Conservation (phyloP, 2,888 invertebrate species). For the Erpobdella octoculata region DNA sequence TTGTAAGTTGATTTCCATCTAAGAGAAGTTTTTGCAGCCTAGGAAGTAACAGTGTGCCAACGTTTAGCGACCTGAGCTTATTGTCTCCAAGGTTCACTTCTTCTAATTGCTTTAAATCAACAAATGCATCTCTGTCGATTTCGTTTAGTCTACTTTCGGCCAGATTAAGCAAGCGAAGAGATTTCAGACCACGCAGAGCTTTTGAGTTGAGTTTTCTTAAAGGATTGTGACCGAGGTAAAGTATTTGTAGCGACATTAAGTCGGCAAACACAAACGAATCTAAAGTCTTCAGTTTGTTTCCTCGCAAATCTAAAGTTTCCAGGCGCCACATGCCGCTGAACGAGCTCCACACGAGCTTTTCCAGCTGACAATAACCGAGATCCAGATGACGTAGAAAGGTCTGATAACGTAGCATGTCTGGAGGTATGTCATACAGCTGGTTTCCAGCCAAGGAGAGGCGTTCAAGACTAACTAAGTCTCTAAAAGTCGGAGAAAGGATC, state of each 20-base stretch:
- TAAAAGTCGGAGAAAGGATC: constrained; percentile 30
- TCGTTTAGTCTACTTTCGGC: constrained; percentile 34
- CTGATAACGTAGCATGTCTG: constrained; percentile 35
- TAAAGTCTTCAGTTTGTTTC: constrained; percentile 35
- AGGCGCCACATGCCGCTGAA: constrained; percentile 38
- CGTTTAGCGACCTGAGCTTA: constrained; percentile 26
- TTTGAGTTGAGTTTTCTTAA: constrained; percentile 32
- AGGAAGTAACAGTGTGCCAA: constrained; percentile 34
- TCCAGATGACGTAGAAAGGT: constrained; percentile 34
- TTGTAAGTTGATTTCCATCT: constrained; percentile 35
- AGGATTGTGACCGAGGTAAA: constrained; percentile 37
- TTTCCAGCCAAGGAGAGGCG: constrained; percentile 36
- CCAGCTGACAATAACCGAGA: constrained; percentile 36
- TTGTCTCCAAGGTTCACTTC: constrained; percentile 36
- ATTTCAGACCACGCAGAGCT: constrained; percentile 33
- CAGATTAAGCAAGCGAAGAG: constrained; percentile 32
- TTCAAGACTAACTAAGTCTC: constrained; percentile 33
- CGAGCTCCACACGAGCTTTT: constrained; percentile 30
- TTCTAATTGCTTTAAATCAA: constrained; percentile 26
- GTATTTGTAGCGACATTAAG: constrained; percentile 30
- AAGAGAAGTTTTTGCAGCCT: constrained; percentile 33
- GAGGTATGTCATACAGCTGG: constrained; percentile 29
- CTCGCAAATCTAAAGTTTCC: constrained; percentile 35
- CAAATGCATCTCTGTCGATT: constrained; percentile 33
- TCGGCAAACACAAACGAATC: constrained; percentile 34